Base-by-base conservation (phyloP, 1,140 invertebrate species). In the Lithobius niger region DNA sequence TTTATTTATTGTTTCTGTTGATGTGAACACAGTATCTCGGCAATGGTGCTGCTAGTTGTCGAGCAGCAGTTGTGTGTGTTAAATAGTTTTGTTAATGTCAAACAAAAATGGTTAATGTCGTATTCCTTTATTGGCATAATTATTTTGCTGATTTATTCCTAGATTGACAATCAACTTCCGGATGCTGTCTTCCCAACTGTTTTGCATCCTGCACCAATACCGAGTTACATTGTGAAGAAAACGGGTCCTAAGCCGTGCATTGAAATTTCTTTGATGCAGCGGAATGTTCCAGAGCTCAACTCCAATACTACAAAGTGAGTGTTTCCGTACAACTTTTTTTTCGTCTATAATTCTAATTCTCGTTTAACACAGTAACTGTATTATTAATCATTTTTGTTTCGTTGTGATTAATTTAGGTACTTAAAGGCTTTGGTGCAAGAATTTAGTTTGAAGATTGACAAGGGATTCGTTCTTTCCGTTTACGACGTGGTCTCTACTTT, bases 151-250 rank as follows among this genome's bases (percentile, higher is more conserved):
- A 6, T 31, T 48, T 27, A 15, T 27, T 52, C 26, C 18, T 71
- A 90, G 77, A 72, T 90, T 56, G 86, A 90, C 67, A 88, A 89
- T 72, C 86, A 89, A 68, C 65, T 83, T 54, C 69, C 76, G 21
- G 80, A 84, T 65, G 79, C 84, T n/a, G 79, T 81, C 31, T 87
- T 86, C 65, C 82, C 83, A 1, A 80, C 83, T 49, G 79, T 87
- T 1, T 64, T 91, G n/a, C 76, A 82, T 64, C 81, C 83, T 0
- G 69, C 70, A 2, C 70, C 72, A n/a, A 57, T 75, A 61, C 71
- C 72, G 44, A 65, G 55, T 57, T 69, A 62, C 66, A 66, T 74
- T 27, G 60, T 67, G 22, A 66, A 60, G 62, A 75, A 68, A 63
- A 65, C 65, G 61, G 73, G 69, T 61, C 69, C 75, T 2, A 82